Evolutionary conservation across 2,797 vertebrate genomes (phyloP), one percentile per base, ranked within the genome.

Genomic region (Eulemur mongoz): DNA sequence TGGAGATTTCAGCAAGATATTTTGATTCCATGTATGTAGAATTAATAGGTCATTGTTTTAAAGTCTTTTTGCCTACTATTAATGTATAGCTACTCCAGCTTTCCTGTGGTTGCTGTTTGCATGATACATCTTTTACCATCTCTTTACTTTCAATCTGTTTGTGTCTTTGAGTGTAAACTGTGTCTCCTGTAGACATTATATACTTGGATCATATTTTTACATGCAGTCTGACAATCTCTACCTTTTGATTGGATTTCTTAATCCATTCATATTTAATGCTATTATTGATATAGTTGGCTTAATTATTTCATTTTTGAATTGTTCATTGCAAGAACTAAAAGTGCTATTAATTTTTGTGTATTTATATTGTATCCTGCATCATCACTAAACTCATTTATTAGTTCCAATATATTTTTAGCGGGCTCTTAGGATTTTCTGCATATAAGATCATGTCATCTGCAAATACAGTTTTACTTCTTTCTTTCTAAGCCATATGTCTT

Each of bases 241-340:
- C 52, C 32, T 93, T 92, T 93, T 69, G 59, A 70, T 69, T 76
- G 18, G 30, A 59, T 90, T 90, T 14, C 76, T 90, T 96, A 67
- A 78, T 93, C 48, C 48, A 73, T 63, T 94, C 27, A 78, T 20
- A 48, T 82, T 70, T 89, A 61, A 85, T 86, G 11, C 82, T 95
- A 35, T 35, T 83, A 82, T 67, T 40, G 40, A 90, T 79, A n/a
- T 65, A 81, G 70, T 63, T 80, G 22, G 12, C 18, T 87, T 93
- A 92, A 84, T 94, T 94, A 84, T 94, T 92, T 78, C n/a, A 38
- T 54, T 72, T 90, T 90, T 52, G 32, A 27, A 38, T 93, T 80
- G 11, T 59, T 87, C 2, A 35, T 78, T 50, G 18, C 48, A 73
- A 5, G 38, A 82, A 27, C 40, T 84, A 73, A 61, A 52, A 90